phyloP scores from a whole-genome alignment of 2,113 vertebrate species.

The Rana temporaria region DNA sequence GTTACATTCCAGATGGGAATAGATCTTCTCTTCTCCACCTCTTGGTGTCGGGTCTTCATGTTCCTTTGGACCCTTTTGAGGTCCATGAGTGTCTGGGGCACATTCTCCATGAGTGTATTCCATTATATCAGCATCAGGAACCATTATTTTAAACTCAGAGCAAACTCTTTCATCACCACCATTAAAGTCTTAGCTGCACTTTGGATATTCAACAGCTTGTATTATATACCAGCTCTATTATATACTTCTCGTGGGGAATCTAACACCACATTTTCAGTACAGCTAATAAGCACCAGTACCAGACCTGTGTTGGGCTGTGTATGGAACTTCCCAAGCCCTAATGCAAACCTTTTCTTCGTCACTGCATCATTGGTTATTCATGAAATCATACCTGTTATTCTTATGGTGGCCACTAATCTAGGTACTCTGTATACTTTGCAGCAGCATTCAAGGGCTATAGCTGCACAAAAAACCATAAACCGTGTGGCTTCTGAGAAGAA shows the following conservation, averaged over 20 bases:
- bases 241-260: conserved; percentile 68
- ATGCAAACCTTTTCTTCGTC: conserved; percentile 70
- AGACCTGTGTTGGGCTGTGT: conserved; percentile 77
- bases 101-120: conserved; percentile 75
- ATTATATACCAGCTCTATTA: conserved; percentile 74
- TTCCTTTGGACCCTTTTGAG: conserved; percentile 79
- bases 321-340: conserved; percentile 74
- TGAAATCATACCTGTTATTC: conserved; percentile 72
- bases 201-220: conserved; percentile 73
- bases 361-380: conserved; percentile 79
- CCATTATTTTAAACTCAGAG: conserved; percentile 28
- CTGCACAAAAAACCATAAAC: conserved; percentile 58
- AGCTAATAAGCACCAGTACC: conserved; percentile 78
- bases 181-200: conserved; percentile 61
- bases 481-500: conserved; percentile 73
- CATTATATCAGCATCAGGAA: conserved; percentile 73
- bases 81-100: conserved; percentile 79
- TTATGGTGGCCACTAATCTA: conserved; percentile 76
- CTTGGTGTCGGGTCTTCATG: conserved; percentile 78
- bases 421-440: conserved; percentile 76
- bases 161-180: conserved; percentile 5
- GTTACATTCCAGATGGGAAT: conserved; percentile 71
- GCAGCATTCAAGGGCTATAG: conserved; percentile 63
- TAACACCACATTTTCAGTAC: conserved; percentile 65
- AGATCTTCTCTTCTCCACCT: conserved; percentile 67